A percentile compares a stretch with the other conserved stretches of the same genome.
Conservation (phyloP, 2,113 vertebrate species). For the Rhinoderma darwinii region DNA sequence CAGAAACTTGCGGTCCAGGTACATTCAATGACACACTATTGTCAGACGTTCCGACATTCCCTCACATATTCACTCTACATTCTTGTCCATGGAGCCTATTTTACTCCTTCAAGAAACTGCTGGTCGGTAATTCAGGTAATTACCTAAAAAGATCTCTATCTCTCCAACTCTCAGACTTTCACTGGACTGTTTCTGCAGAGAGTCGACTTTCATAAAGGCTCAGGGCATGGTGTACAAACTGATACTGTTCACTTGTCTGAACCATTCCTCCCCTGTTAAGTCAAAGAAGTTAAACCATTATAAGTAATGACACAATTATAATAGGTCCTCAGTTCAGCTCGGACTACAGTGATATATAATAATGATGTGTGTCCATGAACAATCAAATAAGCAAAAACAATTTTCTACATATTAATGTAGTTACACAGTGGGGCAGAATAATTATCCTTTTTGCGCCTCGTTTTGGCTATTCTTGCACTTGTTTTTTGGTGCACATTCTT, state of each 20-base stretch:
- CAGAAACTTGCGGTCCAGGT: slow-evolving; percentile 68
- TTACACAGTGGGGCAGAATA: no score
- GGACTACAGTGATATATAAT: neutral
- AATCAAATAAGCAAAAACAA: no score
- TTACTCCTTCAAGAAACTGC: slow-evolving; percentile 70
- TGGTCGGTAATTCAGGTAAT: slow-evolving; percentile 71
- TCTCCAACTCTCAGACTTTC: slow-evolving; percentile 65
- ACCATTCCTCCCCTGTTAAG: slow-evolving; percentile 93
- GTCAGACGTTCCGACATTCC: slow-evolving; percentile 58
- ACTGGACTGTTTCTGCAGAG: slow-evolving; percentile 81
- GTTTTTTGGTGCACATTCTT: no score
- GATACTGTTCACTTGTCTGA: slow-evolving; percentile 97
- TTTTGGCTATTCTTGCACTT: no score
- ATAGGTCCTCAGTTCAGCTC: neutral
- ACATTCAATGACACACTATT: slow-evolving; percentile 72
- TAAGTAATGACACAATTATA: neutral
- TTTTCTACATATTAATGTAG: no score
- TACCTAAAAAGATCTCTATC: slow-evolving; percentile 67
- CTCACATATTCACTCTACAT: slow-evolving; percentile 64
- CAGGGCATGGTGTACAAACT: slow-evolving; percentile 94
- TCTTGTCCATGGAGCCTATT: slow-evolving; percentile 61
- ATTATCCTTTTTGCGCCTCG: no score
- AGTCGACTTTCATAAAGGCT: slow-evolving; percentile 87
- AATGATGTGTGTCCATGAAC: neutral
- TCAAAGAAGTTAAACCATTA: slow-evolving; percentile 38